A percentile compares a stretch with the other conserved stretches of the same genome.
phyloP scores from a whole-genome alignment of 1,140 invertebrate genomes.

The Neoseiulus cucumeris region DNA sequence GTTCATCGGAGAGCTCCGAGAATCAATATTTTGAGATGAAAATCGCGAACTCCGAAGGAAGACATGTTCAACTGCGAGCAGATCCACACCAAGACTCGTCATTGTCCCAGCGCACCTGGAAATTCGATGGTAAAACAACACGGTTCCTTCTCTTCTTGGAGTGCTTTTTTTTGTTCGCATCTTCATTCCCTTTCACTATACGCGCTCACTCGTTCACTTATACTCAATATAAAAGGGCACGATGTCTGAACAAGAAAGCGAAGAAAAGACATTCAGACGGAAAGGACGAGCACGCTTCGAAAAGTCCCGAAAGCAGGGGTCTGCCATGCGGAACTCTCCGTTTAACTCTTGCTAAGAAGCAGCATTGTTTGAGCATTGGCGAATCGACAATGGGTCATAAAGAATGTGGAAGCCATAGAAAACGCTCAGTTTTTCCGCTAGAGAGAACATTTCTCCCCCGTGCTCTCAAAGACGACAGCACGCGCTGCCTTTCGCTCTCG shows the following conservation, averaged over 20 bases:
- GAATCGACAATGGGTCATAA: constrained; percentile 11
- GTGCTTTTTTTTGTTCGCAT: too few relatives aligned
- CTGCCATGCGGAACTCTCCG: background rate
- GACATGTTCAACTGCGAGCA: too few relatives aligned
- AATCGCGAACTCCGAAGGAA: too few relatives aligned
- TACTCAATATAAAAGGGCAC: too few relatives aligned
- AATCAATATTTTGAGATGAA: too few relatives aligned
- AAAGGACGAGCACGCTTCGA: background rate
- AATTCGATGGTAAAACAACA: too few relatives aligned
- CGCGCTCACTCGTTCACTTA: background rate
- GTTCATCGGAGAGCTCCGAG: too few relatives aligned
- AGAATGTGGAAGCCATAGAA: background rate
- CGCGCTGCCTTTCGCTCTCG: background rate
- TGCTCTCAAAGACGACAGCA: background rate
- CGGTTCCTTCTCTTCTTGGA: too few relatives aligned
- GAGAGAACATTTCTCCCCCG: background rate
- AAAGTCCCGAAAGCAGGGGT: background rate
- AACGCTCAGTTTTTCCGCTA: background rate
- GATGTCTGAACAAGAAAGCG: too few relatives aligned
- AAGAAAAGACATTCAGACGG: background rate
- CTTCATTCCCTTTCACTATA: too few relatives aligned
- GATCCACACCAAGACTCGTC: too few relatives aligned
- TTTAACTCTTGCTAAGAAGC: background rate
- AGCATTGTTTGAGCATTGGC: background rate
- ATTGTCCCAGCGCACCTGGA: too few relatives aligned